These are phyloP conservation scores for Drosophila persimilis DNA, from an alignment of 1,140 invertebrate genomes.

Conservation along the genomic window DNA sequence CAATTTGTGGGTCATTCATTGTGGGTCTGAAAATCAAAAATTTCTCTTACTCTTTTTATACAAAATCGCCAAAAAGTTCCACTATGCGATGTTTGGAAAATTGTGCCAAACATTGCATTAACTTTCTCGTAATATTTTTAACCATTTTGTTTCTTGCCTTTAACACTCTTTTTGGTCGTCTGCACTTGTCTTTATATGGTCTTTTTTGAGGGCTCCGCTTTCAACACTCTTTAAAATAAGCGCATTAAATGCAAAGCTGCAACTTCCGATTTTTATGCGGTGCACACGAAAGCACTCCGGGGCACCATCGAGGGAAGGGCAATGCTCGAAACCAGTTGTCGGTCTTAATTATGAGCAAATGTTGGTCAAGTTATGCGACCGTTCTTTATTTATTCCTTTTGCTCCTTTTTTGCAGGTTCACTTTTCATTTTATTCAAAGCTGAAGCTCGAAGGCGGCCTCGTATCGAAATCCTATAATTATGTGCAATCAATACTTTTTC, in stretches of 20 bases:
- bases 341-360: constrained; percentile 71
- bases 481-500: constrained; percentile 78
- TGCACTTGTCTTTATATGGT: constrained; percentile 14
- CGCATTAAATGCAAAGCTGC: constrained; percentile 73
- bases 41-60: no score
- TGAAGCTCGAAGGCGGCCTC: constrained; percentile 1
- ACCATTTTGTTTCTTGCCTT: constrained; percentile 3
- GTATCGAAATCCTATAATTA: constrained; percentile 73
- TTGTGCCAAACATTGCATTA: constrained; percentile 1
- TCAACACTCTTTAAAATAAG: constrained; percentile 78
- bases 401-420: constrained; percentile 23
- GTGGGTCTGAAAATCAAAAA: no score
- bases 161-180: neutral
- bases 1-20: no score
- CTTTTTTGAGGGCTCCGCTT: constrained; percentile 47
- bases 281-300: constrained; percentile 44
- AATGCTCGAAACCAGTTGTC: constrained; percentile 59
- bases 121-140: constrained; percentile 20
- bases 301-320: neutral
- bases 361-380: constrained; percentile 59
- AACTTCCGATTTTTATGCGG: constrained; percentile 75
- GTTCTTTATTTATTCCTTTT: constrained; percentile 39
- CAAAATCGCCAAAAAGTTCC: no score
- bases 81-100: neutral
- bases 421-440: constrained; percentile 48